Percentiles rank a stretch among this genome's conserved stretches.
Conservation (phyloP, 2,797 vertebrate species). For the Enteromius treurensis region DNA sequence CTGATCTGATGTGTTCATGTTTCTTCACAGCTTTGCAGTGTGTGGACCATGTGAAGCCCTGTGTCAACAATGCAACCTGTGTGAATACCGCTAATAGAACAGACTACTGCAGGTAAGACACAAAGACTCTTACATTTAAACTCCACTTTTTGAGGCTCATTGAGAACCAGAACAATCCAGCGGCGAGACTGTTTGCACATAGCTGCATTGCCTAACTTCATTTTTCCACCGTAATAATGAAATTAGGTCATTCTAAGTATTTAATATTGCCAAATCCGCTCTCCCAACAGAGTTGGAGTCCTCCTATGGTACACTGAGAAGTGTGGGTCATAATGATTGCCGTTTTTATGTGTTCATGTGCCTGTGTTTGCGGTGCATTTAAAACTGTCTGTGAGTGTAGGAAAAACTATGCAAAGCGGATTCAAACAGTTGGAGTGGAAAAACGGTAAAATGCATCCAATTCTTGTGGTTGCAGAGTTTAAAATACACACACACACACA, state of each 20-base stretch:
- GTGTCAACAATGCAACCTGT: slow-evolving; percentile 90
- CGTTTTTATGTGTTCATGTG: background rate
- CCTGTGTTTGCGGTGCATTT: slow-evolving; percentile 15
- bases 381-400: slow-evolving; percentile 22
- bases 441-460: slow-evolving; percentile 45
- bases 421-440: slow-evolving; percentile 46
- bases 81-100: slow-evolving; percentile 84
- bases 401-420: slow-evolving; percentile 54
- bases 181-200: slow-evolving; percentile 12
- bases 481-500: slow-evolving; percentile 15
- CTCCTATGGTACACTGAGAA: slow-evolving; percentile 5
- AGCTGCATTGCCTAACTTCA: slow-evolving; percentile 26
- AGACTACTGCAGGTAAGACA: slow-evolving; percentile 91
- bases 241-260: slow-evolving; percentile 8
- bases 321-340: slow-evolving; percentile 4
- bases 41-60: slow-evolving; percentile 84
- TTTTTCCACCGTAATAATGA: slow-evolving; percentile 20
- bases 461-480: slow-evolving; percentile 39
- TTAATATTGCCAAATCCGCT: slow-evolving; percentile 29
- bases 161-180: slow-evolving; percentile 7
- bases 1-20: background rate
- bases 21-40: slow-evolving; percentile 86
- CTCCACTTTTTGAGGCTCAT: background rate
- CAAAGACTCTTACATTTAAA: slow-evolving; percentile 6
- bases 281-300: background rate